A percentile compares a stretch with the other conserved stretches of the same genome.
phyloP scores from a whole-genome alignment of 2,113 vertebrate species.

The Phylloscopus whistleri region DNA sequence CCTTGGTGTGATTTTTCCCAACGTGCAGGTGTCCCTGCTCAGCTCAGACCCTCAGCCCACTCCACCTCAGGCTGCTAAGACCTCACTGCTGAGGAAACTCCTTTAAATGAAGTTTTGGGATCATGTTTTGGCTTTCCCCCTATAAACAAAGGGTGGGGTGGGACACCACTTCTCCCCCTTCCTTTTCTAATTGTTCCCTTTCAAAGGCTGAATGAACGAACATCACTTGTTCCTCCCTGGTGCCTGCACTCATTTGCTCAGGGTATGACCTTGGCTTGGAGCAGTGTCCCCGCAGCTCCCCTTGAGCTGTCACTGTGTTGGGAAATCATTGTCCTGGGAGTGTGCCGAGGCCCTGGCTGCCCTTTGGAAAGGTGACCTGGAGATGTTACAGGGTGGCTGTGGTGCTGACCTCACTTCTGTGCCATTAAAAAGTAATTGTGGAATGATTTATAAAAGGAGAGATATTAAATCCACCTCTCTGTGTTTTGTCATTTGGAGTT shows the following conservation, averaged over 20 bases:
- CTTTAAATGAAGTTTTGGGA: background rate
- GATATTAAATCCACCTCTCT: background rate
- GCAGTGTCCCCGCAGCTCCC: background rate
- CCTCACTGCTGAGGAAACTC: background rate
- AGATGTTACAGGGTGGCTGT: background rate
- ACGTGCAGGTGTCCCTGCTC: rapidly evolving
- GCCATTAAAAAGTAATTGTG: background rate
- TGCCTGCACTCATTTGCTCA: background rate
- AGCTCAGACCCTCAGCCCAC: background rate
- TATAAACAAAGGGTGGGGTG: background rate
- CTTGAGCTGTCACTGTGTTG: background rate
- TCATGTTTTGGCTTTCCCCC: background rate
- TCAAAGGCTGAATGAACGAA: background rate
- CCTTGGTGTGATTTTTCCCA: background rate
- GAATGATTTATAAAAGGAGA: background rate
- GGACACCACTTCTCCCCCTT: background rate
- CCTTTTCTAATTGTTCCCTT: background rate
- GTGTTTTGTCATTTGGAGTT: background rate
- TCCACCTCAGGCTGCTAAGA: background rate
- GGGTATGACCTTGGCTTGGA: background rate
- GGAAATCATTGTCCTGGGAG: background rate
- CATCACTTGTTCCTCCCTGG: background rate
- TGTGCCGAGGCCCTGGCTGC: background rate
- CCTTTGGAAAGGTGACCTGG: background rate
- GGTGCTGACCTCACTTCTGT: background rate